Evolutionary conservation across 2,113 vertebrate genomes (phyloP).

Genomic region (Ahaetulla prasina): DNA sequence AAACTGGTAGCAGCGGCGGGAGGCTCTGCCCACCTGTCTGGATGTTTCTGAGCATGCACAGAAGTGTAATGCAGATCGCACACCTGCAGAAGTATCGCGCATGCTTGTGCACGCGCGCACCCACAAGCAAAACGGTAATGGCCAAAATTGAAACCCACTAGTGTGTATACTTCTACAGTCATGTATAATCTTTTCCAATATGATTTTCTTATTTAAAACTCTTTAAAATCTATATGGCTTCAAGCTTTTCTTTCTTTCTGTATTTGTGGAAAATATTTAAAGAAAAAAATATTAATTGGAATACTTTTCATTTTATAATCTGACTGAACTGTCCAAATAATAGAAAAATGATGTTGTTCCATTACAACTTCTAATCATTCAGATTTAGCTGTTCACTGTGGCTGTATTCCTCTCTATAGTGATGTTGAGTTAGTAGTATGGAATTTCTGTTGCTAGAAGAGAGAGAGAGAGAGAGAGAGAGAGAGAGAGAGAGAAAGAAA

Average conservation of each 20-base stretch:
- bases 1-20: no score
- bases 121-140: no score
- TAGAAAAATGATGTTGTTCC: neutral
- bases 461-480: neutral
- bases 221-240: slow-evolving; percentile 44
- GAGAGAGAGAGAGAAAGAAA: neutral
- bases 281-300: neutral
- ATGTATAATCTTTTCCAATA: slow-evolving; percentile 55
- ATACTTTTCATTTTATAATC: neutral
- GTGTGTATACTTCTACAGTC: slow-evolving; percentile 55
- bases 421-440: neutral
- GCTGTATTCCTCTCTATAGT: neutral
- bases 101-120: no score
- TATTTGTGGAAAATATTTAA: neutral
- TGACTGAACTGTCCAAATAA: neutral
- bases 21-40: no score
- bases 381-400: neutral
- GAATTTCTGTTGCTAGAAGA: neutral
- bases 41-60: no score
- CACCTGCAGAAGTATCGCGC: no score
- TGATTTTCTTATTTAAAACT: neutral
- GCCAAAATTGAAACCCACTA: no score
- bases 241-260: neutral
- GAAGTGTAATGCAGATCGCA: no score
- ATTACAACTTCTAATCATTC: neutral